Base-by-base conservation (phyloP, 2,797 vertebrate genomes). In the Pseudochromis fuscus region DNA sequence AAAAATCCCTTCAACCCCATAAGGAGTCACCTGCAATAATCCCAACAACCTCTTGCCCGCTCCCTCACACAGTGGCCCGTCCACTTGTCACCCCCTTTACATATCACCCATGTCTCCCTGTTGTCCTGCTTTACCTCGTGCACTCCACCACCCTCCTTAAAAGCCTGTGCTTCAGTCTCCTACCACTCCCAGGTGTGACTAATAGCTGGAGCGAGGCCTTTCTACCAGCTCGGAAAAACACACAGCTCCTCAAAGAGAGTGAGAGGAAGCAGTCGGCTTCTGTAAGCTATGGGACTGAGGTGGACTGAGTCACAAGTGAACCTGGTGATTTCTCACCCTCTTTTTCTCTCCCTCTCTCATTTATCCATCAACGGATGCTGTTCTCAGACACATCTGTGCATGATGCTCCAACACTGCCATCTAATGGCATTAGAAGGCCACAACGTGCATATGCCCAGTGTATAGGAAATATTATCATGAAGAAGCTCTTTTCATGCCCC, bases 401-500 rank as follows among this genome's bases (percentile, higher is more conserved):
- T 50, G 70, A 76, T 60, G 88, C 61, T 82, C n/a, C 89, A 87
- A 89, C 82, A 91, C 85, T 92, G 91, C 91, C 90, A 82, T 19
- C 91, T 91, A 83, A 73, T 84, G 89, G 86, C 72, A 11, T 37
- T 1, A 49, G 16, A 53, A 33, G 52, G 15, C 62, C 48, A 24
- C 28, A 52, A 65, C 3, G 19, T 53, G 24, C 28, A 58, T 18
- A 33, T 19, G 31, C 23, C n/a, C 40, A 37, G 3, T 62, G 11
- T 40, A 35, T 10, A 23, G 7, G 25, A 31, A 56, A 45, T 30
- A n/a, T 18, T 0, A 1, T 42, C 35, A 62, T 50, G 28, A 64
- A 74, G 3, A 72, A 51, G 19, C 21, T 4, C 21, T 4, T 52
- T 33, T 52, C 33, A 16, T 55, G 37, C 51, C 50, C 40, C 40